Evolutionary conservation across 2,888 invertebrate species (phyloP).

Genomic region (Monochamus alternatus): DNA sequence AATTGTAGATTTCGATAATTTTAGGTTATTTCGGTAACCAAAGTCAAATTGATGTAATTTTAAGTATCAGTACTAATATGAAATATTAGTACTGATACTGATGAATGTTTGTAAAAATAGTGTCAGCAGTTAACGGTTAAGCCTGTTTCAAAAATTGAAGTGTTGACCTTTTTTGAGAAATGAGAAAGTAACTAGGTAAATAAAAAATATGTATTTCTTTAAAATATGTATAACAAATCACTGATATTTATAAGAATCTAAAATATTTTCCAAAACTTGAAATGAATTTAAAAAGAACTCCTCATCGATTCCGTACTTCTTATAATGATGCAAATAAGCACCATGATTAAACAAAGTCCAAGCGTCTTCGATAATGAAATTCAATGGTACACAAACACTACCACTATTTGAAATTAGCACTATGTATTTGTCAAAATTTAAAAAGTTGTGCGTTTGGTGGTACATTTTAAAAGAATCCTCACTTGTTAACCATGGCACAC

Average conservation of each 20-base stretch:
- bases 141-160: no score
- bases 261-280: conserved; percentile 70
- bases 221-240: conserved; percentile 44
- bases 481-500: conserved; percentile 68
- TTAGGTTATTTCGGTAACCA: no score
- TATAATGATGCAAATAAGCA: conserved; percentile 73
- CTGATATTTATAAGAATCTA: conserved; percentile 69
- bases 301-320: conserved; percentile 70
- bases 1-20: no score
- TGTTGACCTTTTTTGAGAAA: no score
- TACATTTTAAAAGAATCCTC: conserved; percentile 65
- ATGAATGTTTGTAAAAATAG: no score
- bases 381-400: conserved; percentile 66
- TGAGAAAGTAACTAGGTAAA: no score
- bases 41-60: no score
- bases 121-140: no score
- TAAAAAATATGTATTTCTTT: no score
- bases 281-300: conserved; percentile 72
- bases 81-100: no score
- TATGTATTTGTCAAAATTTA: conserved; percentile 69
- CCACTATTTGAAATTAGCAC: conserved; percentile 71
- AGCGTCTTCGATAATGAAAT: conserved; percentile 69
- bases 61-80: no score
- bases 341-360: conserved; percentile 71
- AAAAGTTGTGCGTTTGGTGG: conserved; percentile 67